phyloP scores from a whole-genome alignment of 1,140 invertebrate genomes.

The Drosophila suzukii region DNA sequence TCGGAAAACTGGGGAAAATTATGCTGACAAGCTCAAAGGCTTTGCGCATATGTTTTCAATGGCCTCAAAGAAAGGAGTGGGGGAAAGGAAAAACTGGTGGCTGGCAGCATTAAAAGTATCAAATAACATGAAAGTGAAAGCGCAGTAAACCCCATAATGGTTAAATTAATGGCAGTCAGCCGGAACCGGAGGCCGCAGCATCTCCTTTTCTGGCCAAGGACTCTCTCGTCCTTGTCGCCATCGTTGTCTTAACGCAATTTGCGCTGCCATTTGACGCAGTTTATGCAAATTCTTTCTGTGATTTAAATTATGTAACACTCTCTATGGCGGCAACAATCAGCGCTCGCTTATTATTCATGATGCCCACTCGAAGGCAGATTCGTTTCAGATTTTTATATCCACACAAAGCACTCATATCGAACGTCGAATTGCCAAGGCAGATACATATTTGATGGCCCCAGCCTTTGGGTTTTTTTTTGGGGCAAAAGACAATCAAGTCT shows the following conservation, averaged over 20 bases:
- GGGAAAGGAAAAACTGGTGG: neutral
- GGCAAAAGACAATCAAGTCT: slow-evolving; percentile 63
- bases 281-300: slow-evolving; percentile 62
- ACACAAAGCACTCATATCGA: slow-evolving; percentile 37
- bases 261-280: slow-evolving; percentile 59
- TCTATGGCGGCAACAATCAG: slow-evolving; percentile 54
- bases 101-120: slow-evolving; percentile 64
- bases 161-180: slow-evolving; percentile 72
- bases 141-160: slow-evolving; percentile 75
- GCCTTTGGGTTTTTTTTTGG: slow-evolving; percentile 16
- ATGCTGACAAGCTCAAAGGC: slow-evolving; percentile 65
- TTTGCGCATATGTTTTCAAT: slow-evolving; percentile 78
- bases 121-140: slow-evolving; percentile 78
- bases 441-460: slow-evolving; percentile 50
- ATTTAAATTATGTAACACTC: slow-evolving; percentile 64
- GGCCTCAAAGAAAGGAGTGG: slow-evolving; percentile 33
- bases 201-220: slow-evolving; percentile 27
- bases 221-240: slow-evolving; percentile 1
- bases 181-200: slow-evolving; percentile 19
- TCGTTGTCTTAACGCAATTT: slow-evolving; percentile 55
- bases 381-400: slow-evolving; percentile 68
- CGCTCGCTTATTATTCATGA: slow-evolving; percentile 78
- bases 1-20: slow-evolving; percentile 30
- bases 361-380: slow-evolving; percentile 54
- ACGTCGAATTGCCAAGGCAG: slow-evolving; percentile 11